phyloP scores from a whole-genome alignment of 2,888 invertebrate species.

The Volucella zonaria region DNA sequence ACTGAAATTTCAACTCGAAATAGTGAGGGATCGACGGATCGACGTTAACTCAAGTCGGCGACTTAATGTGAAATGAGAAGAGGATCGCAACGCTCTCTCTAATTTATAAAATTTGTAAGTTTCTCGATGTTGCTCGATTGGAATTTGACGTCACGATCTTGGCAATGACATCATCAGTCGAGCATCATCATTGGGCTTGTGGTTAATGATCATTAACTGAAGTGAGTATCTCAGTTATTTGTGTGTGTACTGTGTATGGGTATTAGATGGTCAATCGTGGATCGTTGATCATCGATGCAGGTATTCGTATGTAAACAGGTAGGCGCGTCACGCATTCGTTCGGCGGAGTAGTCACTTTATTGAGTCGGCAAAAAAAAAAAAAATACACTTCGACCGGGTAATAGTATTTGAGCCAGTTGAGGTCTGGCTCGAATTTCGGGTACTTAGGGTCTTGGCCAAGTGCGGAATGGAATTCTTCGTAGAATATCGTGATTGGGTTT shows the following conservation, averaged over 20 bases:
- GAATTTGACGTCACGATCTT: conserved; percentile 65
- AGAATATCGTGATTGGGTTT: conserved; percentile 8
- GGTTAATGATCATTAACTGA: conserved; percentile 58
- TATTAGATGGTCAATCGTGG: not conserved
- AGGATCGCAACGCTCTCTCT: conserved; percentile 72
- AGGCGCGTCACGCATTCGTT: conserved; percentile 64
- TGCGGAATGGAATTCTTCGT: conserved; percentile 22
- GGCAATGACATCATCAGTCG: conserved; percentile 68
- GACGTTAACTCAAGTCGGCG: conserved; percentile 68
- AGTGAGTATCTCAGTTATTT: conserved; percentile 21
- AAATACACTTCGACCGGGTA: conserved; percentile 15
- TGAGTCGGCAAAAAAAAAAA: not conserved
- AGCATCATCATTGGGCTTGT: conserved; percentile 37
- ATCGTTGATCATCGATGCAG: conserved; percentile 23
- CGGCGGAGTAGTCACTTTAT: conserved; percentile 13
- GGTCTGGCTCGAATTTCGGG: conserved; percentile 46
- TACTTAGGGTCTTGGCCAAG: conserved; percentile 69
- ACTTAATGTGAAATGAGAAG: conserved; percentile 71
- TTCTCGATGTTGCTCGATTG: conserved; percentile 47
- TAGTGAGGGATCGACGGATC: conserved; percentile 16
- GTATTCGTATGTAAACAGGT: conserved; percentile 43
- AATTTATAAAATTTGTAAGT: conserved; percentile 68
- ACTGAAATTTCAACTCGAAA: conserved; percentile 12
- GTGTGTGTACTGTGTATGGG: conserved; percentile 20
- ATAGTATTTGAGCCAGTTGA: conserved; percentile 52